A percentile compares a stretch with the other conserved stretches of the same genome.
phyloP scores from a whole-genome alignment of 2,888 invertebrate genomes.

The Taphrorychus bicolor region DNA sequence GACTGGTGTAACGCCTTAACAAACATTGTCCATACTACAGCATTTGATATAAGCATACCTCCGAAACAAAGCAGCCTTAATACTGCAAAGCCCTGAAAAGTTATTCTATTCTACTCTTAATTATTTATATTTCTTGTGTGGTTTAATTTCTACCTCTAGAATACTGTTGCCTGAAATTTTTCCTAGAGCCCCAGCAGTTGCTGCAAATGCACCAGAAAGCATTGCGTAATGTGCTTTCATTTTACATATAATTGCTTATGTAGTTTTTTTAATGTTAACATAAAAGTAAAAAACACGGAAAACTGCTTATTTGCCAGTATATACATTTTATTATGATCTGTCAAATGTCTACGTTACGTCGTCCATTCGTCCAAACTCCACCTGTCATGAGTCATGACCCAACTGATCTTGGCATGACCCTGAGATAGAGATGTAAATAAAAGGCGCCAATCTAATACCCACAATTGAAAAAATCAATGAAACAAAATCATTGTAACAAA shows the following conservation, averaged over 20 bases:
- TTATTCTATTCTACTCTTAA: slow-evolving; percentile 10
- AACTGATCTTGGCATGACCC: too few species aligned
- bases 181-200: slow-evolving; percentile 69
- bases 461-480: too few species aligned
- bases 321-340: too few species aligned
- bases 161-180: slow-evolving; percentile 66
- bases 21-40: slow-evolving; percentile 68
- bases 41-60: slow-evolving; percentile 68
- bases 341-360: too few species aligned
- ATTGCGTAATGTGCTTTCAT: slow-evolving; percentile 59
- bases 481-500: too few species aligned
- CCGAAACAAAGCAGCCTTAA: slow-evolving; percentile 57
- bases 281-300: too few species aligned
- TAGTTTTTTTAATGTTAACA: too few species aligned
- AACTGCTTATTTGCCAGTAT: too few species aligned
- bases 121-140: background rate
- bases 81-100: slow-evolving; percentile 54
- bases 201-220: slow-evolving; percentile 68
- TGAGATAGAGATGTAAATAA: too few species aligned
- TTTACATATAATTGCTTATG: background rate
- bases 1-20: slow-evolving; percentile 67
- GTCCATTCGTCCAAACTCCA: too few species aligned
- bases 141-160: slow-evolving; percentile 51
- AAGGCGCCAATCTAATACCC: too few species aligned
- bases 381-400: too few species aligned